Evolutionary conservation across 2,888 invertebrate species (phyloP).

Genomic region (Adela reaumurella): DNA sequence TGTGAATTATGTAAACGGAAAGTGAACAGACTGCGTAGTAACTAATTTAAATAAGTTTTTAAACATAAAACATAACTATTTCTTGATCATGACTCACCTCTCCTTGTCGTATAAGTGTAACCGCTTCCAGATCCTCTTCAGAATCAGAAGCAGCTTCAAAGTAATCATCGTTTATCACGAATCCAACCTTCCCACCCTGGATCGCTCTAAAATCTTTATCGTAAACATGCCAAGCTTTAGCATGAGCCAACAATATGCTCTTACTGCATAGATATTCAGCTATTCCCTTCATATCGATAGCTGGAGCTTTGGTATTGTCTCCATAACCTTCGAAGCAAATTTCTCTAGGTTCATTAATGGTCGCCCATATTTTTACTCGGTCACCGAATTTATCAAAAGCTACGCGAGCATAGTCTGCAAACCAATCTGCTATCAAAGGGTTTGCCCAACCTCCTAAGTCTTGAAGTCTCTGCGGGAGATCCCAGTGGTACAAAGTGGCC

Average conservation of each 20-base stretch:
- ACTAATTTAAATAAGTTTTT: too few relatives aligned
- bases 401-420: constrained; percentile 24
- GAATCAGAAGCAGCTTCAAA: constrained; percentile 23
- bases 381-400: constrained; percentile 25
- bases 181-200: constrained; percentile 13
- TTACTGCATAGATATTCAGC: constrained; percentile 31
- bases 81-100: too few relatives aligned
- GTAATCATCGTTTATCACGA: background rate
- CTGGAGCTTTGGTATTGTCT: constrained; percentile 14
- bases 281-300: constrained; percentile 21
- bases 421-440: constrained; percentile 21
- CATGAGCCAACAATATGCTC: constrained; percentile 41
- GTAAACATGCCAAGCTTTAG: constrained; percentile 20
- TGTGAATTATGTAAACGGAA: too few relatives aligned
- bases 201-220: constrained; percentile 25
- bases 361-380: constrained; percentile 35
- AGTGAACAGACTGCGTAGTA: too few relatives aligned
- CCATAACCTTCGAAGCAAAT: constrained; percentile 26
- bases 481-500: constrained; percentile 41
- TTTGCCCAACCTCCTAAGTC: constrained; percentile 46
- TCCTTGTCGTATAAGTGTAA: constrained; percentile 20
- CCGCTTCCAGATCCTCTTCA: constrained; percentile 25
- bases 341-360: constrained; percentile 51
- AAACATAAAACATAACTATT: too few relatives aligned
- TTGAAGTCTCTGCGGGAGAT: constrained; percentile 49